A percentile compares a stretch with the other conserved stretches of the same genome.
Evolutionary conservation across 2,797 vertebrate genomes (phyloP).

Genomic region (Erethizon dorsatum): DNA sequence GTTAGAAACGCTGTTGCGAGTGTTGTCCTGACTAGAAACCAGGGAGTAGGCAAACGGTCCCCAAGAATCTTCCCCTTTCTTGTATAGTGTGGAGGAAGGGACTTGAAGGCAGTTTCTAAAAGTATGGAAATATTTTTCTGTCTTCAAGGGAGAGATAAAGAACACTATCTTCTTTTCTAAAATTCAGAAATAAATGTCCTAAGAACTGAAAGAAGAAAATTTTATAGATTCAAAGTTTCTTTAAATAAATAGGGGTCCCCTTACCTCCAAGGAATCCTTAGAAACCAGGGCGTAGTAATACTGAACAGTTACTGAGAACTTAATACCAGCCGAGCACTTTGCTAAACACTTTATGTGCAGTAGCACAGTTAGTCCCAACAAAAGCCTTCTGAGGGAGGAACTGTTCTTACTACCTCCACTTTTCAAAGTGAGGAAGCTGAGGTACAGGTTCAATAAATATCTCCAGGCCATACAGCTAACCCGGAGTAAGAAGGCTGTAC

Average conservation of each 20-base stretch:
- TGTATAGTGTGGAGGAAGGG: background rate
- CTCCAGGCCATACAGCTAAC: background rate
- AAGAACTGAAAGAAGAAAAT: conserved; percentile 36
- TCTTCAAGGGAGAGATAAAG: conserved; percentile 49
- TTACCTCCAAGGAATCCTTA: conserved; percentile 30
- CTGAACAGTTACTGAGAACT: conserved; percentile 9
- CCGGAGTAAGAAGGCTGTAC: background rate
- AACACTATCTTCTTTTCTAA: conserved; percentile 17
- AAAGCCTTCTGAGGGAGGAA: background rate
- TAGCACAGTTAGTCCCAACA: background rate
- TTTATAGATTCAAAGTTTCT: conserved; percentile 36
- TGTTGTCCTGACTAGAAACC: background rate
- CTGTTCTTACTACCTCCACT: background rate
- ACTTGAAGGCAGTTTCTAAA: conserved; percentile 5
- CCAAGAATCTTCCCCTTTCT: background rate
- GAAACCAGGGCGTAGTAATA: conserved; percentile 22
- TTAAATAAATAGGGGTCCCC: conserved; percentile 38
- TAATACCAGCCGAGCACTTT: conserved; percentile 2
- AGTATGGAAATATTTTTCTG: background rate
- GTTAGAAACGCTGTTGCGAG: background rate
- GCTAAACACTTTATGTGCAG: background rate
- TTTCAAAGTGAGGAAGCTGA: conserved; percentile 20
- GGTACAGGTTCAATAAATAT: background rate
- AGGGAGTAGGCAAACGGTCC: no score
- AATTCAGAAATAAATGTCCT: conserved; percentile 47